Percentiles rank a stretch among this genome's conserved stretches.
These are phyloP conservation scores for Hemithea aestivaria DNA, from an alignment of 2,888 invertebrate genomes.

Conservation along the genomic window DNA sequence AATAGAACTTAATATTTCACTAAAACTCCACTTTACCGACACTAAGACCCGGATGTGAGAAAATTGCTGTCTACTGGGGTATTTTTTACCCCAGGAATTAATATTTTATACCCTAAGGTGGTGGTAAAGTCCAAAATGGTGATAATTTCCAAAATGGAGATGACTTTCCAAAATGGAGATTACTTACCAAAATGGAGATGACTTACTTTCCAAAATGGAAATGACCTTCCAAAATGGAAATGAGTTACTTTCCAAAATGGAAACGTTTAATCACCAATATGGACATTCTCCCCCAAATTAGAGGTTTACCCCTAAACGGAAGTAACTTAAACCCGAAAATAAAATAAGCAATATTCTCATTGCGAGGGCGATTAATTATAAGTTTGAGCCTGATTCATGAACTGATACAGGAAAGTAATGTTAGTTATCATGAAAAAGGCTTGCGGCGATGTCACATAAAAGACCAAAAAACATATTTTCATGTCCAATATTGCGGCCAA, in stretches of 20 bases:
- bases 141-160: no score
- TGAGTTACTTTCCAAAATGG: no score
- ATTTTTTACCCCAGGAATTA: slow-evolving; percentile 5
- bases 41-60: slow-evolving; percentile 12
- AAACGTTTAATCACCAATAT: no score
- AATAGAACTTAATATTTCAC: slow-evolving; percentile 11
- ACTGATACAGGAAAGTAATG: slow-evolving; percentile 10
- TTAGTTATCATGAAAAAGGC: slow-evolving; percentile 9
- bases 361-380: slow-evolving; percentile 11
- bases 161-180: no score
- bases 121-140: no score
- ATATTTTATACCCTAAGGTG: no score
- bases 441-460: slow-evolving; percentile 11
- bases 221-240: no score
- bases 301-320: no score
- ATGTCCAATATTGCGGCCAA: slow-evolving; percentile 2
- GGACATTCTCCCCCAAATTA: no score
- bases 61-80: slow-evolving; percentile 14
- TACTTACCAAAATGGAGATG: no score
- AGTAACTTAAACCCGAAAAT: no score
- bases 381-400: slow-evolving; percentile 14
- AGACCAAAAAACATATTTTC: slow-evolving; percentile 1
- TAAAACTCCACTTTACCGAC: slow-evolving; percentile 16
- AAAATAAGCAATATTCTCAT: slow-evolving; percentile 21
- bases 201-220: no score